Percentiles rank a stretch among this genome's conserved stretches.
phyloP scores from a whole-genome alignment of 1,140 invertebrate genomes.

The Drosophila hydei region DNA sequence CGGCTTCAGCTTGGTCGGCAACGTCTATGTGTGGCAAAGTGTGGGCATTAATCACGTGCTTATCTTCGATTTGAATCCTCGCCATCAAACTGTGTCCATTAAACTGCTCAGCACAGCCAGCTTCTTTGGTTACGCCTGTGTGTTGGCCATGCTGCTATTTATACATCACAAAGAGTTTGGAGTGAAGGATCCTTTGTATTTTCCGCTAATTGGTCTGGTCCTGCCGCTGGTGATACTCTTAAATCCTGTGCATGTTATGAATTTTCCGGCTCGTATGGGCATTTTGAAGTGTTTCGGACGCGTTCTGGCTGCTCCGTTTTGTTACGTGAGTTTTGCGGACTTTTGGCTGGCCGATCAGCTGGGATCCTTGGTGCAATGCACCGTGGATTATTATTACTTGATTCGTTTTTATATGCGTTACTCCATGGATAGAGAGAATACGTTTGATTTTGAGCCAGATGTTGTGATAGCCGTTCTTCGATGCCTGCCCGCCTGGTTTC shows the following conservation, averaged over 20 bases:
- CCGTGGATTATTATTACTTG: constrained; percentile 89
- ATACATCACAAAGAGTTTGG: constrained; percentile 84
- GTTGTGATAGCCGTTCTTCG: constrained; percentile 86
- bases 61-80: constrained; percentile 91
- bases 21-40: constrained; percentile 89
- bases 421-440: background rate
- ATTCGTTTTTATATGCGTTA: constrained; percentile 50
- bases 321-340: constrained; percentile 93
- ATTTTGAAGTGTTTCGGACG: constrained; percentile 84
- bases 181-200: constrained; percentile 85
- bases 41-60: constrained; percentile 92
- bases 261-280: constrained; percentile 85
- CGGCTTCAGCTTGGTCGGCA: constrained; percentile 87
- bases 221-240: constrained; percentile 86
- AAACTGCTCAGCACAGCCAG: constrained; percentile 88
- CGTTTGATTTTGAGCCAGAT: constrained; percentile 49
- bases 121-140: constrained; percentile 88
- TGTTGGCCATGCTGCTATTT: constrained; percentile 84
- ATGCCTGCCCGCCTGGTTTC: constrained; percentile 92
- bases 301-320: constrained; percentile 91
- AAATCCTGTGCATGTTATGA: constrained; percentile 87
- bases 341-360: constrained; percentile 97
- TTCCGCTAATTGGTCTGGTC: constrained; percentile 86
- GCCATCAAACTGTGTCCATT: constrained; percentile 87
- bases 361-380: constrained; percentile 90